phyloP scores from a whole-genome alignment of 2,113 vertebrate genomes.

The Mellivora capensis region DNA sequence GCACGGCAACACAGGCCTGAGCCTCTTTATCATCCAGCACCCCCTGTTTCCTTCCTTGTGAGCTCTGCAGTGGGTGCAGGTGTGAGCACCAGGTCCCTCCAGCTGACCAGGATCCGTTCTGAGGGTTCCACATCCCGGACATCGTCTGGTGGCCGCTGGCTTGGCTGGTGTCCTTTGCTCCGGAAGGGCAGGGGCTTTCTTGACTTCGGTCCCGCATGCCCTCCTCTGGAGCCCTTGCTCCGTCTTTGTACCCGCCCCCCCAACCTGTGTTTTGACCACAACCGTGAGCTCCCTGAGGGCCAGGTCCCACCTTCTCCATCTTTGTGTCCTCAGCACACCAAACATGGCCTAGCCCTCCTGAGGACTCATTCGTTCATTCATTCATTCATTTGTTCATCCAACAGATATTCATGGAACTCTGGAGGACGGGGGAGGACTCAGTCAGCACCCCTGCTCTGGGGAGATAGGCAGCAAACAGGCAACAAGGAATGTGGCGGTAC shows the following conservation, averaged over 20 bases:
- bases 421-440: not conserved
- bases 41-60: not conserved
- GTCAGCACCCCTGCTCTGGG: not conserved
- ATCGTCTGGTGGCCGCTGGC: not conserved
- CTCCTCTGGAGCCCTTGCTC: not conserved
- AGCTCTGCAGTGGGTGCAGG: not conserved
- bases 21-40: not conserved
- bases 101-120: not conserved
- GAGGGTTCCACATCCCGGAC: no score
- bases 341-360: rapidly evolving
- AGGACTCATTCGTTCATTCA: not conserved
- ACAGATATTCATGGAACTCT: not conserved
- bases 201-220: no score
- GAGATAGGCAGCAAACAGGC: not conserved
- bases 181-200: not conserved
- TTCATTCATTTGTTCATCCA: not conserved
- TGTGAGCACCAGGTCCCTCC: not conserved
- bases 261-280: not conserved
- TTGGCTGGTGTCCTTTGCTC: not conserved
- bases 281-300: not conserved
- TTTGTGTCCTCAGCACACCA: not conserved
- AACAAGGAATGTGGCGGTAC: not conserved
- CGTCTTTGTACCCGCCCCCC: rapidly evolving
- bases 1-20: rapidly evolving
- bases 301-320: not conserved